Evolutionary conservation across 2,797 vertebrate genomes (phyloP).

Genomic region (Danio tinwini): DNA sequence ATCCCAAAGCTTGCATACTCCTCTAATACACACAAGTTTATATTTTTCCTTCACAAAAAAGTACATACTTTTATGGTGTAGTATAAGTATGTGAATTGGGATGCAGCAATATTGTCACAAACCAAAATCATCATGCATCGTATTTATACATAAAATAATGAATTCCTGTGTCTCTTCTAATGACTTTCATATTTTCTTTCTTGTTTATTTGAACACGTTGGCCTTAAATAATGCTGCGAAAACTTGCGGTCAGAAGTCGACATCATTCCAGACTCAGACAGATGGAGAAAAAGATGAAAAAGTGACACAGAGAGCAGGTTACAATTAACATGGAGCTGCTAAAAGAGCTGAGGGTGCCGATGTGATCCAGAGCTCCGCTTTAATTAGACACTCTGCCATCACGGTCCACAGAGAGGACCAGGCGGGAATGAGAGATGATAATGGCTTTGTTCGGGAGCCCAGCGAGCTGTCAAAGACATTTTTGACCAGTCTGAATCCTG

Average conservation of each 20-base stretch:
- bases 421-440: background rate
- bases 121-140: too few relatives aligned
- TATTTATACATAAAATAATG: too few relatives aligned
- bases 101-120: too few relatives aligned
- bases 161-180: too few relatives aligned
- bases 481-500: background rate
- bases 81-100: too few relatives aligned
- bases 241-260: background rate
- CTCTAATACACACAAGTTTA: too few relatives aligned
- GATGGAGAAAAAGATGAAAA: slow-evolving; percentile 5
- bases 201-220: background rate
- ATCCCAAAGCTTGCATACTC: too few relatives aligned
- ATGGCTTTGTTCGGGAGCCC: background rate
- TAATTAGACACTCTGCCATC: slow-evolving; percentile 13
- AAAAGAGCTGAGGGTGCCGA: background rate
- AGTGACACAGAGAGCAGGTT: background rate
- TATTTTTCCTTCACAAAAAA: too few relatives aligned
- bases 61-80: too few relatives aligned
- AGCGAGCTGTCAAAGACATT: background rate
- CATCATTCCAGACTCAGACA: background rate
- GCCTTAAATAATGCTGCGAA: background rate
- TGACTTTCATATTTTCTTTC: too few relatives aligned
- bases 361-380: background rate
- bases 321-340: slow-evolving; percentile 24
- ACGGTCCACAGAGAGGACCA: slow-evolving; percentile 20